Evolutionary conservation across 2,888 invertebrate genomes (phyloP).

Genomic region (Dyspetes luteomarginatus): DNA sequence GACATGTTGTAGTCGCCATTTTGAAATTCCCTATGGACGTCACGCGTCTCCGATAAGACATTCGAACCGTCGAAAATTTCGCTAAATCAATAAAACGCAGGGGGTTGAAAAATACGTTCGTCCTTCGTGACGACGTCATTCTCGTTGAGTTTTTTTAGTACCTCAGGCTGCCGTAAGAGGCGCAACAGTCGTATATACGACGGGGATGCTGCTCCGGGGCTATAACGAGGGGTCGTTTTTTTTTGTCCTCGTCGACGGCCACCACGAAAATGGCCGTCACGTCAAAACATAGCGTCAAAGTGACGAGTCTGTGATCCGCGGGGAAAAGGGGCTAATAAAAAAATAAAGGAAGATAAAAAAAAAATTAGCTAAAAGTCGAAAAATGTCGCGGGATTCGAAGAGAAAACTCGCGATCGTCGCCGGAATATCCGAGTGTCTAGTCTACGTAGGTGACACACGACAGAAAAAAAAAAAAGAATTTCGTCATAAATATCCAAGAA

Average conservation of each 20-base stretch:
- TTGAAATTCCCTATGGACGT: neutral
- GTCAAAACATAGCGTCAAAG: conserved; percentile 77
- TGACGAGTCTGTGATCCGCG: conserved; percentile 70
- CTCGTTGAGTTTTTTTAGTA: neutral
- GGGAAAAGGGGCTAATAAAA: conserved; percentile 40
- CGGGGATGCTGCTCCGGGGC: conserved; percentile 50
- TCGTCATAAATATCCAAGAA: neutral
- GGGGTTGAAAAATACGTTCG: conserved; percentile 1
- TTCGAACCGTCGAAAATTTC: neutral
- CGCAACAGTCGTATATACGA: conserved; percentile 29
- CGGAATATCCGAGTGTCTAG: conserved; percentile 80
- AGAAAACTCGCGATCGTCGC: conserved; percentile 80
- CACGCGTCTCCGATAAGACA: neutral
- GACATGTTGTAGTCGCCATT: neutral
- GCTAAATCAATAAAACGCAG: conserved; percentile 79
- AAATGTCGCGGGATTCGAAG: conserved; percentile 78
- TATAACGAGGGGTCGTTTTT: conserved; percentile 36
- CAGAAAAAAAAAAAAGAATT: conserved; percentile 9
- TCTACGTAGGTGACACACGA: conserved; percentile 77
- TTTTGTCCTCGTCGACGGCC: conserved; percentile 69
- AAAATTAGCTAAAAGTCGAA: neutral
- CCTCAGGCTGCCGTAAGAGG: conserved; percentile 10
- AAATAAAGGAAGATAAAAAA: neutral
- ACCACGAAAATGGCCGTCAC: conserved; percentile 79
- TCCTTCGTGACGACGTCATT: conserved; percentile 8